These are phyloP conservation scores for Cydia splendana DNA, from an alignment of 1,140 invertebrate species.

Conservation along the genomic window DNA sequence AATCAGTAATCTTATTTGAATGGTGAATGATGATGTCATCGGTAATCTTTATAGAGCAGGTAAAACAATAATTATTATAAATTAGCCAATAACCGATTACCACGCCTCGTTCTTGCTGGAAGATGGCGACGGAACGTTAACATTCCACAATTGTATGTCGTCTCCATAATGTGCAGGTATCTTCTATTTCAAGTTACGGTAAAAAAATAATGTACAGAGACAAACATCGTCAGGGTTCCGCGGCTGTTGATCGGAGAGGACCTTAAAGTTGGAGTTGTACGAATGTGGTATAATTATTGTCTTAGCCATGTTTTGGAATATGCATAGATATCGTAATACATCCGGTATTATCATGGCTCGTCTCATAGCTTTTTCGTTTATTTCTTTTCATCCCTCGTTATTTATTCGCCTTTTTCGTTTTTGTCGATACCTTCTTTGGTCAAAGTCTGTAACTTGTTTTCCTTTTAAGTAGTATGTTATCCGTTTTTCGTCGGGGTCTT, in stretches of 20 bases:
- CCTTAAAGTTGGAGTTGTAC: not conserved
- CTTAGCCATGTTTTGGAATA: too few species aligned
- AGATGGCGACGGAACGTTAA: slow-evolving; percentile 11
- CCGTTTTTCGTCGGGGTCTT: too few species aligned
- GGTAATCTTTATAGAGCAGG: not conserved
- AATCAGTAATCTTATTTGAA: not conserved
- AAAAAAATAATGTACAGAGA: slow-evolving; percentile 30
- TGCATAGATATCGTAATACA: too few species aligned
- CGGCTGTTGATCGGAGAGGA: not conserved
- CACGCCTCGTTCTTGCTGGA: not conserved
- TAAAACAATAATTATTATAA: slow-evolving; percentile 24
- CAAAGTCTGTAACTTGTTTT: too few species aligned
- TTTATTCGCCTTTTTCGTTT: too few species aligned
- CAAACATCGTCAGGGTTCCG: slow-evolving; percentile 24
- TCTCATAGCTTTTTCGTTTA: too few species aligned
- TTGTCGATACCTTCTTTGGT: too few species aligned
- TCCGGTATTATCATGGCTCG: too few species aligned
- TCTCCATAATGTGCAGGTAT: slow-evolving; percentile 22
- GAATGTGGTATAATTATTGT: too few species aligned
- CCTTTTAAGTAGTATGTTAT: too few species aligned
- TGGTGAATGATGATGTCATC: not conserved
- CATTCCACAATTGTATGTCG: slow-evolving; percentile 20
- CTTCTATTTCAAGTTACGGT: slow-evolving; percentile 31
- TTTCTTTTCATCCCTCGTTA: too few species aligned
- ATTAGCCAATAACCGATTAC: slow-evolving; percentile 10